Percentiles rank a stretch among this genome's conserved stretches.
Evolutionary conservation across 2,113 vertebrate genomes (phyloP).

Genomic region (Ciconia stormi): DNA sequence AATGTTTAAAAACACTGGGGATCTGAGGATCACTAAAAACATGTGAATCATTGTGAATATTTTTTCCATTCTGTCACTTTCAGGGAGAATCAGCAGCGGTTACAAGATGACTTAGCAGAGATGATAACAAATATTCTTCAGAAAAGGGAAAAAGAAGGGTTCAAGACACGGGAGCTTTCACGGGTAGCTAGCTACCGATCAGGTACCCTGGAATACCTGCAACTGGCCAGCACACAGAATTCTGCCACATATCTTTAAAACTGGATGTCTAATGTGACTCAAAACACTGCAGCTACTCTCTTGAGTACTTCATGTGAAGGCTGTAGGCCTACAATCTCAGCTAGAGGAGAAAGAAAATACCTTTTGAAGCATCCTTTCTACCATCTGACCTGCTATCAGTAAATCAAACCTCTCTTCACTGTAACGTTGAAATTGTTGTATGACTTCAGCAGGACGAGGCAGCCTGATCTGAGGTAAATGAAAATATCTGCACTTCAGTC

Average conservation of each 20-base stretch:
- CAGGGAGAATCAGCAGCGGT: slow-evolving; percentile 94
- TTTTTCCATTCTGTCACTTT: not conserved
- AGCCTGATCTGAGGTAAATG: not conserved
- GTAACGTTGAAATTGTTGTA: not conserved
- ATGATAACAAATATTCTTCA: slow-evolving; percentile 85
- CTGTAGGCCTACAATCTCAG: not conserved
- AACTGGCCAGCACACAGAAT: slow-evolving; percentile 81
- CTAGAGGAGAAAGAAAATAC: not conserved
- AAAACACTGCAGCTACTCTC: not conserved
- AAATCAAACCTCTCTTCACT: not conserved
- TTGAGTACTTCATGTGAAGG: not conserved
- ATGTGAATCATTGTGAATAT: not conserved
- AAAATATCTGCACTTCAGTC: not conserved
- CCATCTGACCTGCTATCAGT: not conserved
- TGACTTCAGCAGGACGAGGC: not conserved
- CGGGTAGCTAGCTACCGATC: slow-evolving; percentile 72
- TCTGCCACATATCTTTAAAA: slow-evolving; percentile 82
- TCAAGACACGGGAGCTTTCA: slow-evolving; percentile 60
- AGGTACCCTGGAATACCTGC: slow-evolving; percentile 87
- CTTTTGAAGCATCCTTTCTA: not conserved
- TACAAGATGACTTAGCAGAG: slow-evolving; percentile 89
- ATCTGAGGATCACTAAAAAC: not conserved
- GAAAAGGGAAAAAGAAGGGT: slow-evolving; percentile 73
- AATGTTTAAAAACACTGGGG: not conserved
- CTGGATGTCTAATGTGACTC: not conserved